Evolutionary conservation across 2,888 invertebrate genomes (phyloP).

Genomic region (Napeogenes sylphis): DNA sequence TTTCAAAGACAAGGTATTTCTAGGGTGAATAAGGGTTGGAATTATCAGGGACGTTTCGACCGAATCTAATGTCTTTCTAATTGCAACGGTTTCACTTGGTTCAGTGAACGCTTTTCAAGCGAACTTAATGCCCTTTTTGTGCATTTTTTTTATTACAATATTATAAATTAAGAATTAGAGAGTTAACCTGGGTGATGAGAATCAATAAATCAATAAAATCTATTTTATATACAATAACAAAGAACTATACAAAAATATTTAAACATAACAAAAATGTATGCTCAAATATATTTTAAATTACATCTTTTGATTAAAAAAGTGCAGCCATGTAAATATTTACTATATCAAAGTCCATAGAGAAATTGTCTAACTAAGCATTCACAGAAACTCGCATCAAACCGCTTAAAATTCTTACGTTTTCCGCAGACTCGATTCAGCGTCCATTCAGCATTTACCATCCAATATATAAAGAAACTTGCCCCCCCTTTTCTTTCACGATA

Average conservation of each 20-base stretch:
- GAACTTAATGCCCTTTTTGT: constrained; percentile 19
- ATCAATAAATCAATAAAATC: no score
- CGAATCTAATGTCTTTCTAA: constrained; percentile 38
- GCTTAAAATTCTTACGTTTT: constrained; percentile 60
- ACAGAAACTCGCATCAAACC: constrained; percentile 32
- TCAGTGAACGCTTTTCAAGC: constrained; percentile 29
- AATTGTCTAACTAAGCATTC: constrained; percentile 30
- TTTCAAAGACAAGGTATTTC: constrained; percentile 66
- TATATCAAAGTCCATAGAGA: constrained; percentile 24
- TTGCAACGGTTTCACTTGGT: constrained; percentile 34
- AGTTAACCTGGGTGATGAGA: not conserved
- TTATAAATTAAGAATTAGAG: not conserved
- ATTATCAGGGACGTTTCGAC: constrained; percentile 53
- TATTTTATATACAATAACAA: no score
- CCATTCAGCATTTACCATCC: constrained; percentile 52
- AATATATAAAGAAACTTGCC: constrained; percentile 38
- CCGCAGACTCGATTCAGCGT: constrained; percentile 57
- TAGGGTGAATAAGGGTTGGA: constrained; percentile 59
- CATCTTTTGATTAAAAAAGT: not conserved
- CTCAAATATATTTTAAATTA: not conserved
- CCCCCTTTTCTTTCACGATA: constrained; percentile 25
- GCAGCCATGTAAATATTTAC: not conserved
- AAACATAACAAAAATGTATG: not conserved
- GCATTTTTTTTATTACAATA: constrained; percentile 7
- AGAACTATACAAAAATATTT: not conserved